These are phyloP conservation scores for Sternarchorhynchus goeldii DNA, from an alignment of 2,797 vertebrate species.

Conservation along the genomic window DNA sequence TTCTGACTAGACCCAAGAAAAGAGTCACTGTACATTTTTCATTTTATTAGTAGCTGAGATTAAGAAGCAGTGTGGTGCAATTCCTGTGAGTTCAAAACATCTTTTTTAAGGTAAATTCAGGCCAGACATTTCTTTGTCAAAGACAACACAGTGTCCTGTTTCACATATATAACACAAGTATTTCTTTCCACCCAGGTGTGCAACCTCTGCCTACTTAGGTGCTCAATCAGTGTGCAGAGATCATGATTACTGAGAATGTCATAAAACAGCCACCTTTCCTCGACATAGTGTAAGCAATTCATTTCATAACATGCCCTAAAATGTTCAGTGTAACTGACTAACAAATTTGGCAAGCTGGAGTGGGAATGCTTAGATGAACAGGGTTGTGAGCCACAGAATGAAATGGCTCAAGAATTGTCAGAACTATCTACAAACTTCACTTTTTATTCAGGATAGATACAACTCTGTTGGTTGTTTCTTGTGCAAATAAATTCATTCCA, in stretches of 20 bases:
- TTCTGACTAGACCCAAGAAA: no score
- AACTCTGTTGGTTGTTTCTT: no score
- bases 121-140: not conserved
- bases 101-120: not conserved
- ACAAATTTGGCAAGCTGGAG: not conserved
- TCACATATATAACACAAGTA: not conserved
- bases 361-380: not conserved
- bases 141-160: not conserved
- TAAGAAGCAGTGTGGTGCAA: no score
- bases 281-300: constrained; percentile 1
- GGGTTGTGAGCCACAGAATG: not conserved
- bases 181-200: not conserved
- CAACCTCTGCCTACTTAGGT: not conserved
- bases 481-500: not conserved
- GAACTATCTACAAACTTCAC: no score
- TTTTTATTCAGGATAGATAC: not conserved
- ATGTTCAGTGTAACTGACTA: not conserved
- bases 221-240: not conserved
- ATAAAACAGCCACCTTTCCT: not conserved
- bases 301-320: constrained; percentile 9
- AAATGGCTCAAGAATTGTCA: not conserved
- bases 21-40: no score
- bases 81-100: no score
- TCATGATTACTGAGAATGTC: not conserved
- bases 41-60: no score